phyloP scores from a whole-genome alignment of 2,888 invertebrate genomes.

The Gastracanthus pulcherrimus region DNA sequence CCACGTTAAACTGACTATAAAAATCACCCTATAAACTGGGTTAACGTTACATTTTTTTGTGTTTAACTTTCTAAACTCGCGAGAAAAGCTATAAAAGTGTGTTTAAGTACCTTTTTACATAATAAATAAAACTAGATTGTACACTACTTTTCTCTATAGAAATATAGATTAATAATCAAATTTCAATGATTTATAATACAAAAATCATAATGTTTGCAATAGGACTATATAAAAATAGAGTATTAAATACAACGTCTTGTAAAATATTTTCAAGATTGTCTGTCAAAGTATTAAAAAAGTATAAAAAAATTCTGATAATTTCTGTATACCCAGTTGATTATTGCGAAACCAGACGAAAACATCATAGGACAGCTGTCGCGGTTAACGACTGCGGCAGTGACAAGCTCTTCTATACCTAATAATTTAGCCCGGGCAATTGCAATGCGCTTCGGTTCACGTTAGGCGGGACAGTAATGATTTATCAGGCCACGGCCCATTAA shows the following conservation, averaged over 20 bases:
- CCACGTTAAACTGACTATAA: neutral
- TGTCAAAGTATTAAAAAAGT: too few relatives aligned
- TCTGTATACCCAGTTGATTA: neutral
- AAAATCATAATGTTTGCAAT: too few relatives aligned
- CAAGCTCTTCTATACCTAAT: slow-evolving; percentile 20
- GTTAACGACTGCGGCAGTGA: neutral
- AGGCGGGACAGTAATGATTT: slow-evolving; percentile 23
- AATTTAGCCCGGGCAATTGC: slow-evolving; percentile 31
- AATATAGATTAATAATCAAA: too few relatives aligned
- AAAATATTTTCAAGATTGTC: too few relatives aligned
- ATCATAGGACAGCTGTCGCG: neutral
- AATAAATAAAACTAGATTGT: neutral
- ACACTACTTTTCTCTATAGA: too few relatives aligned
- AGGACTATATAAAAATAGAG: too few relatives aligned
- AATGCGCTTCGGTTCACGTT: neutral
- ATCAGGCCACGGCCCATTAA: slow-evolving; percentile 35
- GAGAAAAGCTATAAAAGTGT: neutral
- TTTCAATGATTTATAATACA: too few relatives aligned
- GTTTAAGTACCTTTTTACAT: neutral
- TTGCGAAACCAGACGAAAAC: neutral
- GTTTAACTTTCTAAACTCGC: neutral
- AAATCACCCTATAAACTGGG: neutral
- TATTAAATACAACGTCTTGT: too few relatives aligned
- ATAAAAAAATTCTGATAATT: too few relatives aligned
- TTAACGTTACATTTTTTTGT: neutral